Conservation (phyloP, 2,113 vertebrate genomes). For the Brienomyrus brachyistius region DNA sequence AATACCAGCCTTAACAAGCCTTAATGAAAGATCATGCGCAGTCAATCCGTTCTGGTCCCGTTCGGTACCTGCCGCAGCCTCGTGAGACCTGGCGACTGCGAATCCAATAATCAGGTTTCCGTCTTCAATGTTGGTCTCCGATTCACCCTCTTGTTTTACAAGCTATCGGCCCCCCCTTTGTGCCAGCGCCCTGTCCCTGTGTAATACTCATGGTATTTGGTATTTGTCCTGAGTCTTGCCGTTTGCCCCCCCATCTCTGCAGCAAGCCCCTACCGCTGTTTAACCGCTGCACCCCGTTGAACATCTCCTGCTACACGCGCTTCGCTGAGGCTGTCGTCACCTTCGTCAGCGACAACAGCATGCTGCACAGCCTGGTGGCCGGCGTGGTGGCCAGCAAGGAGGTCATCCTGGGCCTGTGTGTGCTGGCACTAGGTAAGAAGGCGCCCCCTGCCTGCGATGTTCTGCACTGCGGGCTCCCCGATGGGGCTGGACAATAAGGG, state of each 20-base stretch:
- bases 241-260: conserved; percentile 6
- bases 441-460: neutral
- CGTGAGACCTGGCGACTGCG: neutral
- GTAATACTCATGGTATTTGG: conserved; percentile 18
- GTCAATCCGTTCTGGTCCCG: neutral
- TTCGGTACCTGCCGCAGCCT: neutral
- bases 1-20: neutral
- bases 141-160: neutral
- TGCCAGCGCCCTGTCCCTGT: neutral
- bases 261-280: conserved; percentile 87
- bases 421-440: conserved; percentile 87
- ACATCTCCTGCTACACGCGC: conserved; percentile 91
- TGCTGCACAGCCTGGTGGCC: conserved; percentile 90
- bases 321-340: conserved; percentile 95
- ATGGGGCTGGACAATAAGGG: neutral
- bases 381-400: conserved; percentile 95
- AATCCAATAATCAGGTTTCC: neutral
- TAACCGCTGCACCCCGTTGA: conserved; percentile 95
- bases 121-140: neutral
- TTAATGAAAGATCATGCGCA: neutral
- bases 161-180: neutral
- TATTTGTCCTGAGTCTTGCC: conserved; percentile 13
- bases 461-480: neutral
- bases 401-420: conserved; percentile 95
- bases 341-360: conserved; percentile 90